Base-by-base conservation (phyloP, 2,113 vertebrate genomes). In the Hiodon tergisus region DNA sequence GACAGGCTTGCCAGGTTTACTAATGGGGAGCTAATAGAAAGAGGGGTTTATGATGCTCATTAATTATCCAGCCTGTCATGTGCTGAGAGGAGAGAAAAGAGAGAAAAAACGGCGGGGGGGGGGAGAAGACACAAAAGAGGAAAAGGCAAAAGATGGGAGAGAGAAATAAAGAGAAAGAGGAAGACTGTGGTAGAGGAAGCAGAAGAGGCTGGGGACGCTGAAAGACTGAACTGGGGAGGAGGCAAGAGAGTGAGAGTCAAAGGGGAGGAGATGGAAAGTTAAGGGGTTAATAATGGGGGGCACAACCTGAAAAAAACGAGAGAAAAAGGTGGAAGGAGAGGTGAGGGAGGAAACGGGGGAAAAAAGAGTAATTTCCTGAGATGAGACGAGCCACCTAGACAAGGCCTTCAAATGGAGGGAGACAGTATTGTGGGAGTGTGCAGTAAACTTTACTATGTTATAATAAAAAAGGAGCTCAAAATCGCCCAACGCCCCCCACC, bases 1-100 rank as follows among this genome's bases (percentile, higher is more conserved):
- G 93, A 95, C 94, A 94, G 93, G 88, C 90, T 90, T 93, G 93
- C 91, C 93, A 92, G 91, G 91, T 95, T 94, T 94, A 91, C 94
- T 95, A 95, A 95, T 95, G 94, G 94, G 89, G 89, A 93, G 92
- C 94, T 95, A 95, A 95, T 95, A 94, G 92, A 94, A 93, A 95
- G 92, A 92, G 91, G 91, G 92, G 90, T 94, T 95, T 95, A 95
- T 95, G 93, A 95, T 93, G 92, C 93, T 93, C 93, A 93, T 95
- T 96, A 95, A 95, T 95, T 96, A 95, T 92, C 88, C 87, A 91
- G 87, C 90, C 92, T 94, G 93, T 94, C 93, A 93, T 93, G 90
- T 89, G 91, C 92, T 93, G 86, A 90, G 90, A 88, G 88, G 86
- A 90, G 87, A 83, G 83, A 84, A 87, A 78, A 80, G 8, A 67